Percentiles rank a stretch among this genome's conserved stretches.
Evolutionary conservation across 2,797 vertebrate species (phyloP).

Genomic region (Hypotaenidia okinawae): DNA sequence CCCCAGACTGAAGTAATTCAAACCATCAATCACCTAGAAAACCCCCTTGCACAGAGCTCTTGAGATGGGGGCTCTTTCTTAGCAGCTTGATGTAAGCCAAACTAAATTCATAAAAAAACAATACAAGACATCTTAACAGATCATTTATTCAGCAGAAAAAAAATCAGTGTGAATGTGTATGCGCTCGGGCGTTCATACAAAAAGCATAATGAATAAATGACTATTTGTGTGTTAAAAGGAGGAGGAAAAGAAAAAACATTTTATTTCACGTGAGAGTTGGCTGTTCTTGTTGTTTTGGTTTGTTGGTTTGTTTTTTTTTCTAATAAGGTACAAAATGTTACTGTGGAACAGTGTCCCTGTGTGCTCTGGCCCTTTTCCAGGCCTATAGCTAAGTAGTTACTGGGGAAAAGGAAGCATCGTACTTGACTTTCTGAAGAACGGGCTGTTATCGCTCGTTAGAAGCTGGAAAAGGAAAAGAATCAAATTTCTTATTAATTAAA

Average conservation of each 20-base stretch:
- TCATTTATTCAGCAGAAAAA: neutral
- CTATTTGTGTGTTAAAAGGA: neutral
- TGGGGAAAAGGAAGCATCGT: neutral
- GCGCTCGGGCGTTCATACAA: neutral
- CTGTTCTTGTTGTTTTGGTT: neutral
- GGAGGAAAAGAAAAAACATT: neutral
- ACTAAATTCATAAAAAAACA: neutral
- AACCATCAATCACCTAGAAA: neutral
- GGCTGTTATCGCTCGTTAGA: neutral
- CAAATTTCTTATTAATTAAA: slow-evolving; percentile 35
- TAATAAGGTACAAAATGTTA: slow-evolving; percentile 58
- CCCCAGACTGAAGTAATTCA: neutral
- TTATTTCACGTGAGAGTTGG: neutral
- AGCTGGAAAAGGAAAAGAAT: slow-evolving; percentile 25
- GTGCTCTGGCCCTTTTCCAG: slow-evolving; percentile 53
- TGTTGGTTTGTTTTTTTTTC: neutral
- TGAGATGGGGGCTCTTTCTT: neutral
- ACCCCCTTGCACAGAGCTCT: neutral
- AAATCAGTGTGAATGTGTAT: neutral
- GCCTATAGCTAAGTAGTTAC: neutral
- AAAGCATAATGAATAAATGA: neutral
- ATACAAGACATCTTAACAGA: neutral
- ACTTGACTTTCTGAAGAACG: slow-evolving; percentile 41
- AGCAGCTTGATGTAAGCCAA: neutral
- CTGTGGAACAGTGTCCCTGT: slow-evolving; percentile 15